A percentile compares a stretch with the other conserved stretches of the same genome.
Conservation (phyloP, 2,888 invertebrate genomes). For the Gryllus longicercus region DNA sequence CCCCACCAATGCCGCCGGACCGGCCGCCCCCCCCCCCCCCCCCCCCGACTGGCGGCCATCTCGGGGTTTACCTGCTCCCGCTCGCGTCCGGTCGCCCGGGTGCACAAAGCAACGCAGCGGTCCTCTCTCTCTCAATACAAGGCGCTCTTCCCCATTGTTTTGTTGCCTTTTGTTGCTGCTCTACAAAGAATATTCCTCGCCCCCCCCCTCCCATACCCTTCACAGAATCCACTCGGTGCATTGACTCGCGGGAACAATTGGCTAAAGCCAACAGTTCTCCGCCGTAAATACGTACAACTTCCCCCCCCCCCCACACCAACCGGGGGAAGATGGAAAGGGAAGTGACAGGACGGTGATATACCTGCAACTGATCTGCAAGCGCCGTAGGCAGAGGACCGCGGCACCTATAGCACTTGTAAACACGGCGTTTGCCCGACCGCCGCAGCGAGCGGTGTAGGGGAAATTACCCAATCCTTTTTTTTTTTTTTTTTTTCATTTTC, state of each 20-base stretch:
- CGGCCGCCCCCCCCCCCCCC: neutral
- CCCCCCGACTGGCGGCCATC: neutral
- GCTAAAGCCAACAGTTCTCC: neutral
- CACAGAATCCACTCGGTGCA: neutral
- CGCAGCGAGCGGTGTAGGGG: neutral
- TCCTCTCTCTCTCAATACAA: neutral
- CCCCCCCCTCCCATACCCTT: too few species aligned
- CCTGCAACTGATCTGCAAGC: neutral
- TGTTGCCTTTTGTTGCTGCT: slow-evolving; percentile 6
- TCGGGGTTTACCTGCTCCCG: too few species aligned
- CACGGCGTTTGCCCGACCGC: neutral
- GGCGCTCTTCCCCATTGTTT: neutral
- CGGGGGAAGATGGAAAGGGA: neutral
- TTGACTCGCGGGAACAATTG: neutral
- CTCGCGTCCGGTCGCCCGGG: neutral
- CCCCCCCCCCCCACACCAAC: neutral
- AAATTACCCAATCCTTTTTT: too few species aligned
- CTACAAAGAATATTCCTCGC: neutral
- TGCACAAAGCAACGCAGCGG: neutral
- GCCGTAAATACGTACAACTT: neutral
- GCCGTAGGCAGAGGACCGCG: neutral
- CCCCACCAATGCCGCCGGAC: neutral
- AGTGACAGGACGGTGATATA: neutral
- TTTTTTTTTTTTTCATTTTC: too few species aligned
- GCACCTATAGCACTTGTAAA: neutral